phyloP scores from a whole-genome alignment of 2,113 vertebrate genomes.

The Oreochromis aureus region DNA sequence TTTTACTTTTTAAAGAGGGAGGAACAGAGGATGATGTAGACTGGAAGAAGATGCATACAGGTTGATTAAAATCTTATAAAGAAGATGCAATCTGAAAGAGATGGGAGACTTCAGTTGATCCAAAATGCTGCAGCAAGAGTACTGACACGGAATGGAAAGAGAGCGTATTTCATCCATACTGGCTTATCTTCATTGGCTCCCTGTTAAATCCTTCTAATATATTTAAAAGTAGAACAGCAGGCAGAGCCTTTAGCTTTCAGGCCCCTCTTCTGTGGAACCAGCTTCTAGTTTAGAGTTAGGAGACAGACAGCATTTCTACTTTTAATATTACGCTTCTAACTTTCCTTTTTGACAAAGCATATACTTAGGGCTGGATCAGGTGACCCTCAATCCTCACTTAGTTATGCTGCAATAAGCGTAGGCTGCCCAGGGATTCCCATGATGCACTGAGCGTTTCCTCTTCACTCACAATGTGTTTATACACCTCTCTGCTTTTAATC shows the following conservation, averaged over 20 bases:
- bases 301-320: background rate
- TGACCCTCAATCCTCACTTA: background rate
- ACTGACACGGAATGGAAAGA: background rate
- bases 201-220: background rate
- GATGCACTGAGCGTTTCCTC: background rate
- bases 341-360: background rate
- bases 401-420: rapidly evolving
- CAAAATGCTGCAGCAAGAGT: background rate
- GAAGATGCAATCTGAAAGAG: background rate
- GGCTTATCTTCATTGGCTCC: background rate
- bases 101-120: background rate
- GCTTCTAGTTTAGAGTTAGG: background rate
- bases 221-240: background rate
- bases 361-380: background rate
- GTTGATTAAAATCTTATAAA: background rate
- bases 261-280: background rate
- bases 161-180: background rate
- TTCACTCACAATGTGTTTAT: background rate
- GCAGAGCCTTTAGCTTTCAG: background rate
- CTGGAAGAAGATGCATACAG: background rate
- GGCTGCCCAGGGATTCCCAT: background rate
- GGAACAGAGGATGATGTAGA: background rate
- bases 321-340: background rate
- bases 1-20: background rate
- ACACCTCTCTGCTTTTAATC: background rate